phyloP scores from a whole-genome alignment of 2,797 vertebrate species.

The Notamacropus eugenii region DNA sequence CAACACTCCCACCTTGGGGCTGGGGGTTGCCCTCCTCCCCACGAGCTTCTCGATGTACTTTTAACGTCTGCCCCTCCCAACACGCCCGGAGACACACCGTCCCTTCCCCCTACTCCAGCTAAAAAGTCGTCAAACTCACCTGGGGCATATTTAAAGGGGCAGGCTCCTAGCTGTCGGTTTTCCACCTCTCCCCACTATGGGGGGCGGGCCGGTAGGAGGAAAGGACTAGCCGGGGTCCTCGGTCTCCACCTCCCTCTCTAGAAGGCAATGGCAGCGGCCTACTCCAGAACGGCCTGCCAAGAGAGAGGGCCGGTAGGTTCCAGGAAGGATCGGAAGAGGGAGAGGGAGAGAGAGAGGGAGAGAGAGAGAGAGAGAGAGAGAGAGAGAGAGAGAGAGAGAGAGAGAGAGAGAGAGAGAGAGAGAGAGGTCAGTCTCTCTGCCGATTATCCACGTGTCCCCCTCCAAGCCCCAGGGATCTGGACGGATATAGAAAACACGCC shows the following conservation, averaged over 20 bases:
- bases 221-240: neutral
- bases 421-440: constrained; percentile 62
- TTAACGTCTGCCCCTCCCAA: neutral
- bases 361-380: constrained; percentile 25
- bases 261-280: constrained; percentile 65
- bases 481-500: constrained; percentile 11
- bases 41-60: constrained; percentile 10
- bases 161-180: constrained; percentile 40
- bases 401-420: constrained; percentile 29
- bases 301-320: constrained; percentile 65
- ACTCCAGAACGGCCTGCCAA: constrained; percentile 76
- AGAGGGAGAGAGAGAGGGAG: constrained; percentile 59
- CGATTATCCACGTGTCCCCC: constrained; percentile 63
- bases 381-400: constrained; percentile 22
- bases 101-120: neutral
- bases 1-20: neutral
- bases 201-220: neutral
- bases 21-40: neutral
- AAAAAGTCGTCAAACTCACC: constrained; percentile 62
- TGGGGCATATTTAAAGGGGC: constrained; percentile 78
- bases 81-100: neutral
- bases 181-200: constrained; percentile 56
- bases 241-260: constrained; percentile 27
- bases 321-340: constrained; percentile 79
- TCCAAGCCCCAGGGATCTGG: constrained; percentile 28